These are phyloP conservation scores for Lerista edwardsae DNA, from an alignment of 2,797 vertebrate species.

Conservation along the genomic window DNA sequence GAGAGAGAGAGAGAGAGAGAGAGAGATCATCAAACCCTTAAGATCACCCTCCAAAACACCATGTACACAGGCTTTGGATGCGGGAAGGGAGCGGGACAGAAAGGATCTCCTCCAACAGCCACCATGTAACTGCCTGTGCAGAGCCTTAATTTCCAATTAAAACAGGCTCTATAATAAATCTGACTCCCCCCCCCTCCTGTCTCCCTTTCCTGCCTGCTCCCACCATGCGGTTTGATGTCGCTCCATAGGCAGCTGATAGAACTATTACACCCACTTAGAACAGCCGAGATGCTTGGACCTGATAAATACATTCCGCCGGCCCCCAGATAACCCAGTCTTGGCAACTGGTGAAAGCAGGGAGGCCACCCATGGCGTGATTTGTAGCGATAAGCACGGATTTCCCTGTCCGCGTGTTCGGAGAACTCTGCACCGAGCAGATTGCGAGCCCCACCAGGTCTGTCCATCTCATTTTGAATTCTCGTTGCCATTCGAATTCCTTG, in stretches of 20 bases:
- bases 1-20: no score
- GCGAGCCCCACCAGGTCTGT: accelerated
- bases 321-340: not conserved
- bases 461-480: not conserved
- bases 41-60: no score
- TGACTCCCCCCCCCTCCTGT: not conserved
- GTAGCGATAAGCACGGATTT: not conserved
- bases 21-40: no score
- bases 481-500: not conserved
- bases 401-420: not conserved
- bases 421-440: accelerated
- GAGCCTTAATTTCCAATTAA: not conserved
- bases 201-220: not conserved
- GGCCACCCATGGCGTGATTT: not conserved
- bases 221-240: not conserved
- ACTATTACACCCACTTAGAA: not conserved
- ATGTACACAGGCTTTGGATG: no score
- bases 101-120: no score
- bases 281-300: not conserved
- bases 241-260: not conserved
- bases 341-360: not conserved
- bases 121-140: no score
- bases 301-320: not conserved
- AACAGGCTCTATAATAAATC: not conserved
- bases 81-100: no score